Base-by-base conservation (phyloP, 2,888 invertebrate genomes). In the Campoplex capitator region DNA sequence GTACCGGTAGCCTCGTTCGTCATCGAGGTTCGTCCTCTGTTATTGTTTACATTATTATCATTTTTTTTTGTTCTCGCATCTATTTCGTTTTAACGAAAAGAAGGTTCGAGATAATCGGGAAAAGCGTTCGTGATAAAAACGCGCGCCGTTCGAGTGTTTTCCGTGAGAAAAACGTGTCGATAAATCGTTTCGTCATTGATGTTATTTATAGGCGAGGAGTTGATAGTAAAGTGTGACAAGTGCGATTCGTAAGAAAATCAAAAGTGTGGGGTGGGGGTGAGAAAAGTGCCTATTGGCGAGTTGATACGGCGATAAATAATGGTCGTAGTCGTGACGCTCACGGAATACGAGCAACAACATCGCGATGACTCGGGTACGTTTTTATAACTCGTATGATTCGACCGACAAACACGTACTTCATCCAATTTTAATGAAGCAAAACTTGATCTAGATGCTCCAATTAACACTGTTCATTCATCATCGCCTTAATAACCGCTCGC, bases 321-420 rank as follows among this genome's bases (percentile, higher is more conserved):
- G 93, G 93, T 93, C 84, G 88, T 93, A 76, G 93, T 93, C 85
- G 93, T 91, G 67, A 93, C 93, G 93, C 90, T 93, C 80, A 88
- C 92, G 77, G 91, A 92, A 80, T 93, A 93, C 88, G 91, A 92
- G 76, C 91, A 93, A 73, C 90, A 92, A 83, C 91, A 92, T 81
- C 88, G 90, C 76, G 68, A 76, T 38, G 91, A 93, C 88, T 89
- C 91, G 91, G 93, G 93, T 94, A 92, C 67, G 91, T 89, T 84
- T 48, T 71, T 71, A 48, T 13, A 71, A 71, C 48, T 28, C 28
- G 2, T 32, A 51, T 23, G 23, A 23, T 18, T 71, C 48, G 7
- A 32, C 28, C 28, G 6, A 1, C 28, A 16, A 0, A 45, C 23
- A 13, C 28, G 23, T 23, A 18, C 13, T 45, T 1, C 13, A 42